phyloP scores from a whole-genome alignment of 2,797 vertebrate species.

The Gadopsis bispinosus region DNA sequence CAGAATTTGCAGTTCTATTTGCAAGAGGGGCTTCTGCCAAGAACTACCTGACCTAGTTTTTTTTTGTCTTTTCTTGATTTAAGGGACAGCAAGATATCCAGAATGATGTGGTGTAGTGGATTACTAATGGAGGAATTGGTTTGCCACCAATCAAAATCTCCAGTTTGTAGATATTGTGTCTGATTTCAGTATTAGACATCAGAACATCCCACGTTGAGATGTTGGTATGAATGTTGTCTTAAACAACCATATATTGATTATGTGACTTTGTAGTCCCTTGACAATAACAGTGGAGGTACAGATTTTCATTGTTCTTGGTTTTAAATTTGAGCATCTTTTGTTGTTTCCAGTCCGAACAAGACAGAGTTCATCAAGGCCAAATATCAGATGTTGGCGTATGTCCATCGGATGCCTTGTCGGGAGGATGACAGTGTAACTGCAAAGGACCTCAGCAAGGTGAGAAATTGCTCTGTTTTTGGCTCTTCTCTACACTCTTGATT shows the following conservation, averaged over 20 bases:
- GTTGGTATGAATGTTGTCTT: neutral
- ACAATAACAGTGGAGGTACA: neutral
- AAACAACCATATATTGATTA: neutral
- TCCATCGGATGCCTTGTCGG: constrained; percentile 96
- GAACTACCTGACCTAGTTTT: too few relatives aligned
- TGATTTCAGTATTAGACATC: neutral
- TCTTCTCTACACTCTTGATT: constrained; percentile 1
- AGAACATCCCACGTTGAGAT: neutral
- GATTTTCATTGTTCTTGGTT: constrained; percentile 5
- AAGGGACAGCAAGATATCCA: neutral
- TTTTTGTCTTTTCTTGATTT: neutral
- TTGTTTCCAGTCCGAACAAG: constrained; percentile 92
- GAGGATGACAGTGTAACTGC: constrained; percentile 97
- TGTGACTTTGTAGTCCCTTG: neutral
- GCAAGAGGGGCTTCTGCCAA: neutral
- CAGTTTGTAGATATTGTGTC: neutral
- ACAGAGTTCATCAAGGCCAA: constrained; percentile 98
- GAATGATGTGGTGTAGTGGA: neutral
- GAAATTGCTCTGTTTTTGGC: neutral
- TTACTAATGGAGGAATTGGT: neutral
- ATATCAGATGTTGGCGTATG: constrained; percentile 98
- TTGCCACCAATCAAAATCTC: neutral
- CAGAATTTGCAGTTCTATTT: neutral
- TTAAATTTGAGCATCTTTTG: constrained; percentile 18
- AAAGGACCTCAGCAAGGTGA: constrained; percentile 98